Evolutionary conservation across 2,113 vertebrate genomes (phyloP).

Genomic region (Nycticorax nycticorax): DNA sequence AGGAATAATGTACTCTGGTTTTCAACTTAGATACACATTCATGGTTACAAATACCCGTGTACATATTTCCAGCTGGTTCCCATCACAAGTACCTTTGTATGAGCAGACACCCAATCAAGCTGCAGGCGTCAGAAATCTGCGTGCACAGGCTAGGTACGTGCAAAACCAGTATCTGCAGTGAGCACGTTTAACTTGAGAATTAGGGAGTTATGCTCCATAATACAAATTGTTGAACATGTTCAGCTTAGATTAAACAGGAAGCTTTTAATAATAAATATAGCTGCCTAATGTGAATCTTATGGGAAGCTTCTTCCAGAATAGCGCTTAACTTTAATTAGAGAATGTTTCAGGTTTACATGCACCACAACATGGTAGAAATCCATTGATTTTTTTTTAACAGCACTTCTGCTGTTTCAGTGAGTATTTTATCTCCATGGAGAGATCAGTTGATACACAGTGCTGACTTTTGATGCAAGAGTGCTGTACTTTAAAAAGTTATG

Average conservation of each 20-base stretch:
- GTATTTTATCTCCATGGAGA: background rate
- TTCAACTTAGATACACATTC: background rate
- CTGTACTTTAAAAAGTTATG: background rate
- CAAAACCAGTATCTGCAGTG: background rate
- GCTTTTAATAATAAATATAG: background rate
- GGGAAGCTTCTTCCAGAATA: background rate
- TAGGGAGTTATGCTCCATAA: background rate
- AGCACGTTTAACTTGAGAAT: background rate
- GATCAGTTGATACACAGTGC: background rate
- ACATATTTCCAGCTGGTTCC: background rate
- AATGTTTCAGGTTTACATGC: background rate
- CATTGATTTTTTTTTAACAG: background rate
- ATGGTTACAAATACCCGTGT: background rate
- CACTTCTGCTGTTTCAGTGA: background rate
- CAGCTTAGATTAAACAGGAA: background rate
- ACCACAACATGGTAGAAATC: background rate
- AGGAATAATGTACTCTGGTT: background rate
- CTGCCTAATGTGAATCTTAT: background rate
- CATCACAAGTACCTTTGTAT: background rate
- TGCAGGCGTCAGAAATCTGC: rapidly evolving
- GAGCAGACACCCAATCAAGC: background rate
- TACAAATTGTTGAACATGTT: background rate
- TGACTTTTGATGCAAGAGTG: background rate
- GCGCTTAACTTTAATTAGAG: background rate
- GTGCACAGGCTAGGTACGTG: rapidly evolving